Evolutionary conservation across 30 jellyfish, hydroid and myxozoan species (phyloP), one percentile per base, ranked within the genome.

Genomic region (Aurelia aurita): DNA sequence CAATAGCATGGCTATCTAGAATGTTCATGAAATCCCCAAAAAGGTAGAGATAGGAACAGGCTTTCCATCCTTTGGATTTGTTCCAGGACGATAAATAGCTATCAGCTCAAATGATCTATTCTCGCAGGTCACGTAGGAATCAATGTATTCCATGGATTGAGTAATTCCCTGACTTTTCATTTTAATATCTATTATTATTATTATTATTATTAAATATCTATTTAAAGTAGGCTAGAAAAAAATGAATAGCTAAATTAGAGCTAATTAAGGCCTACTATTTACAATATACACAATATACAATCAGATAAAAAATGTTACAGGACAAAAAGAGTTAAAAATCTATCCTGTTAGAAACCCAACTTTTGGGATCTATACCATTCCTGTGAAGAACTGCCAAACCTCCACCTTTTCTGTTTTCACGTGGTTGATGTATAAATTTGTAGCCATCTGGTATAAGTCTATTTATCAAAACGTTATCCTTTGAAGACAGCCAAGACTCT

Each of bases 21-120:
- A 70, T 70, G 61, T 44, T 34, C 35, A 22, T 70, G 83, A 70
- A 44, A 25, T 73, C 85, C 21, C 29, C 85, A 51, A 45, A 34
- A 73, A 73, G 58, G 73, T 34, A 21, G 46, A 73, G 74, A 49
- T 16, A 21, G 85, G 74, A 18, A 51, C 46, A 11, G 58, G 15
- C 58, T 55, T 46, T n/a, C 85, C 85, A 73, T 73, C 53, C 16
- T 21, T 73, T 21, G 85, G 74, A 73, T 73, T 73, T 51, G 83
- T 27, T 22, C 85, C 85, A 44, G 85, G 85, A 29, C 72, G 85
- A 73, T 73, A 45, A 44, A 73, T n/a, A n/a, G 53, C 85, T 9
- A 47, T 44, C 26, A 46, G 58, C 72, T 73, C 77, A 5, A 21
- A 19, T 45, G 72, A 51, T n/a, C n/a, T n/a, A n/a, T n/a, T n/a